These are phyloP conservation scores for Nemotelus pantherinus DNA, from an alignment of 2,888 invertebrate species.

Conservation along the genomic window DNA sequence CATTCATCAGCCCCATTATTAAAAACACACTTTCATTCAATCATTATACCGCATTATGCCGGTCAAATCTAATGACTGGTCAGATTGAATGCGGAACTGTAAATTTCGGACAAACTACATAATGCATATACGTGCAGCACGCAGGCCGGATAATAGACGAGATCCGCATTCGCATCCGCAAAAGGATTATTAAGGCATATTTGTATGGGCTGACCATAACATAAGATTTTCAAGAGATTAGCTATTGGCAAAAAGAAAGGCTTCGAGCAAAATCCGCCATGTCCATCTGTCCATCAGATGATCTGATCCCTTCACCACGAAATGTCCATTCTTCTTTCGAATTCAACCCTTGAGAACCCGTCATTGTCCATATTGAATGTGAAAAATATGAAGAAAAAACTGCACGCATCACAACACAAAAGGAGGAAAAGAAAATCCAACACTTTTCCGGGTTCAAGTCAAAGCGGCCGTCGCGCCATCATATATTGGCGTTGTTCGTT, in stretches of 20 bases:
- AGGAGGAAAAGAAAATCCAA: conserved; percentile 21
- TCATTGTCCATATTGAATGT: conserved; percentile 15
- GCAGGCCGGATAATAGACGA: conserved; percentile 44
- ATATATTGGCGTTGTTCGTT: neutral
- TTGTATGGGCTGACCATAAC: conserved; percentile 57
- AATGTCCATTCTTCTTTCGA: neutral
- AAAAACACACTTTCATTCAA: neutral
- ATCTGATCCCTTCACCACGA: conserved; percentile 41
- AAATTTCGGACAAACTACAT: conserved; percentile 8
- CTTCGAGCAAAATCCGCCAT: conserved; percentile 43
- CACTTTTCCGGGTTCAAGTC: conserved; percentile 14
- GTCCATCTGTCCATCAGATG: conserved; percentile 49
- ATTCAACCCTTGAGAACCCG: conserved; percentile 48
- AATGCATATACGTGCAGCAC: neutral
- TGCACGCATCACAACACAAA: neutral
- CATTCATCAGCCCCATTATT: too few species aligned
- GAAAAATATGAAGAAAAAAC: neutral
- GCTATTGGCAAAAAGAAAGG: conserved; percentile 45
- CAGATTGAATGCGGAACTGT: conserved; percentile 48
- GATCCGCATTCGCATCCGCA: conserved; percentile 19
- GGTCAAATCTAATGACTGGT: conserved; percentile 38
- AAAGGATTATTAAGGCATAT: conserved; percentile 53
- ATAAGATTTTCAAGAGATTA: conserved; percentile 53
- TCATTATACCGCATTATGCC: conserved; percentile 1
- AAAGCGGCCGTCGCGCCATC: neutral